Evolutionary conservation across 2,888 invertebrate species (phyloP).

Genomic region (Melieria crassipennis): DNA sequence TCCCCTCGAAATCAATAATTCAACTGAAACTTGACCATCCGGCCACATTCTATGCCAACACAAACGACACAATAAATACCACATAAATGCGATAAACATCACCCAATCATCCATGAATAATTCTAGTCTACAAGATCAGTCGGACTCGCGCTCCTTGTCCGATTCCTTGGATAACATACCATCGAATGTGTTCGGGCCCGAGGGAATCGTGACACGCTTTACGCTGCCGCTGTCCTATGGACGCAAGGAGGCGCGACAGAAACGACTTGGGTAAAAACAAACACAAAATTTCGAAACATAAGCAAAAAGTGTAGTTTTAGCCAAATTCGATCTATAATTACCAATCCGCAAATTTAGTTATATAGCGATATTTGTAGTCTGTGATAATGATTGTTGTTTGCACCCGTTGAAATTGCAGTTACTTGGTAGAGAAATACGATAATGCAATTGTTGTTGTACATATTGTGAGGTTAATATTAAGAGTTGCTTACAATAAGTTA

Average conservation of each 20-base stretch:
- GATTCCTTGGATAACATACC: slow-evolving; percentile 72
- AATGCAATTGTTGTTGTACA: no score
- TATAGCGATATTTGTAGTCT: no score
- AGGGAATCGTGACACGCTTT: slow-evolving; percentile 73
- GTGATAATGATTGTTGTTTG: no score
- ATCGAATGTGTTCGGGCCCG: slow-evolving; percentile 70
- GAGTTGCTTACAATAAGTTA: no score
- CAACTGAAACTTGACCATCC: not conserved
- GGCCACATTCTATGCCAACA: slow-evolving; percentile 15
- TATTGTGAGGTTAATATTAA: no score
- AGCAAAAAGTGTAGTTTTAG: not conserved
- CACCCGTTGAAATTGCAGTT: no score
- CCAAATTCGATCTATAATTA: not conserved
- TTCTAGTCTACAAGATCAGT: slow-evolving; percentile 67
- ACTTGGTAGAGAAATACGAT: no score
- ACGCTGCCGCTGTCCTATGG: slow-evolving; percentile 81
- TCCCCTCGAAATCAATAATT: no score
- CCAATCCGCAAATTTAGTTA: not conserved
- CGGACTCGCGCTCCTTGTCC: slow-evolving; percentile 66
- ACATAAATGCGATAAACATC: slow-evolving; percentile 32
- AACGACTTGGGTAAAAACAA: slow-evolving; percentile 78
- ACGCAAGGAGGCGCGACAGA: slow-evolving; percentile 80
- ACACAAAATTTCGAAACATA: slow-evolving; percentile 17
- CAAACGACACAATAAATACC: slow-evolving; percentile 37
- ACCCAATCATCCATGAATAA: slow-evolving; percentile 30